phyloP scores from a whole-genome alignment of 2,113 vertebrate species.

The Pelusios castaneus region DNA sequence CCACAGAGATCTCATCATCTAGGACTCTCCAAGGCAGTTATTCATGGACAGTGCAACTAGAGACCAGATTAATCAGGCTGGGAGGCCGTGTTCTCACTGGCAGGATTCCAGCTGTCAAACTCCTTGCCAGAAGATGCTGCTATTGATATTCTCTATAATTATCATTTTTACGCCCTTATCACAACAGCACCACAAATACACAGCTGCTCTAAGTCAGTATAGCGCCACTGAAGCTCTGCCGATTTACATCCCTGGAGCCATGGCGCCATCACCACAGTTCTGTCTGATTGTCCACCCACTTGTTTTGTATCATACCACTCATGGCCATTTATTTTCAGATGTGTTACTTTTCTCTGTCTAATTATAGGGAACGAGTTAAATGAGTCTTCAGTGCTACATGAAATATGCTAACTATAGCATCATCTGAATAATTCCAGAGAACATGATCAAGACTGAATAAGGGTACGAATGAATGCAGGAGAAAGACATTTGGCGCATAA shows the following conservation, averaged over 20 bases:
- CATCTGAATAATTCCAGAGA: slow-evolving; percentile 12
- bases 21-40: neutral
- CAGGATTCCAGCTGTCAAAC: slow-evolving; percentile 33
- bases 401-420: slow-evolving; percentile 42
- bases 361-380: slow-evolving; percentile 43
- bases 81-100: slow-evolving; percentile 17
- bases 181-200: neutral
- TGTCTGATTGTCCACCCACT: slow-evolving; percentile 38
- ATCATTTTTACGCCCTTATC: neutral
- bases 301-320: slow-evolving; percentile 56
- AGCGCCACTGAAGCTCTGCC: slow-evolving; percentile 12
- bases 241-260: slow-evolving; percentile 28
- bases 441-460: neutral
- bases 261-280: slow-evolving; percentile 38
- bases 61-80: slow-evolving; percentile 2
- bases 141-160: slow-evolving; percentile 39
- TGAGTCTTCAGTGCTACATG: slow-evolving; percentile 16
- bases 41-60: neutral
- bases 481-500: neutral
- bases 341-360: slow-evolving; percentile 38
- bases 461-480: slow-evolving; percentile 28
- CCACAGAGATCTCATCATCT: neutral
- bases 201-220: neutral
- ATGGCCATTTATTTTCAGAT: slow-evolving; percentile 59
- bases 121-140: slow-evolving; percentile 37